A percentile compares a stretch with the other conserved stretches of the same genome.
Evolutionary conservation across 2,888 invertebrate genomes (phyloP).

Genomic region (Thecocarcelia acutangulata): DNA sequence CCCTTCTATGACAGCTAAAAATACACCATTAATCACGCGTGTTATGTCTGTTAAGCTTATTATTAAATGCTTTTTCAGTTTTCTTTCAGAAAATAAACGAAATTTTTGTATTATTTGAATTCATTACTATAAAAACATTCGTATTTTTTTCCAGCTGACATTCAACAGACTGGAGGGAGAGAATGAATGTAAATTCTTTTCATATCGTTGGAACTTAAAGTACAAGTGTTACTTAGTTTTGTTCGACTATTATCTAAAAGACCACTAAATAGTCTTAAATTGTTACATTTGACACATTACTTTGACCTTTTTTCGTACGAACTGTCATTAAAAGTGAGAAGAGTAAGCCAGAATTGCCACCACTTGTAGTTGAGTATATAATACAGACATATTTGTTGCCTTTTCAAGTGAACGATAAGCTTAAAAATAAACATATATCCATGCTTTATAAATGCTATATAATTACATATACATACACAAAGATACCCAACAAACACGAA

Average conservation of each 20-base stretch:
- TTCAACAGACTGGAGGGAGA: background rate
- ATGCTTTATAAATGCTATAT: background rate
- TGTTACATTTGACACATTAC: constrained; percentile 47
- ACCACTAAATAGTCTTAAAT: constrained; percentile 32
- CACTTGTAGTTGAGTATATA: background rate
- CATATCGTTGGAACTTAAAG: background rate
- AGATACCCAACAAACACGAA: too few relatives aligned
- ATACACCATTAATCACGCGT: constrained; percentile 41
- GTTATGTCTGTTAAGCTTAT: constrained; percentile 30
- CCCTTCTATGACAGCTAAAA: constrained; percentile 6
- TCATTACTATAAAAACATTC: background rate
- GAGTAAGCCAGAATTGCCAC: background rate
- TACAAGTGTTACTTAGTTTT: background rate
- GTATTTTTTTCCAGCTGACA: constrained; percentile 25
- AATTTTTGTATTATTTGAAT: constrained; percentile 6
- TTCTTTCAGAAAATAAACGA: constrained; percentile 7
- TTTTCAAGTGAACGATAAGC: constrained; percentile 34
- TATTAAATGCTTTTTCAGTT: constrained; percentile 48
- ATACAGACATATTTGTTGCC: constrained; percentile 7
- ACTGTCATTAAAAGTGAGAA: background rate
- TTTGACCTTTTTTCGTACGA: constrained; percentile 24
- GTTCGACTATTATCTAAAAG: constrained; percentile 25
- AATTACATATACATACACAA: too few relatives aligned
- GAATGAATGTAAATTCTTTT: background rate
- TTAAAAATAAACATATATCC: constrained; percentile 30